These are phyloP conservation scores for Metaphire vulgaris DNA, from an alignment of 1,140 invertebrate species.

Conservation along the genomic window DNA sequence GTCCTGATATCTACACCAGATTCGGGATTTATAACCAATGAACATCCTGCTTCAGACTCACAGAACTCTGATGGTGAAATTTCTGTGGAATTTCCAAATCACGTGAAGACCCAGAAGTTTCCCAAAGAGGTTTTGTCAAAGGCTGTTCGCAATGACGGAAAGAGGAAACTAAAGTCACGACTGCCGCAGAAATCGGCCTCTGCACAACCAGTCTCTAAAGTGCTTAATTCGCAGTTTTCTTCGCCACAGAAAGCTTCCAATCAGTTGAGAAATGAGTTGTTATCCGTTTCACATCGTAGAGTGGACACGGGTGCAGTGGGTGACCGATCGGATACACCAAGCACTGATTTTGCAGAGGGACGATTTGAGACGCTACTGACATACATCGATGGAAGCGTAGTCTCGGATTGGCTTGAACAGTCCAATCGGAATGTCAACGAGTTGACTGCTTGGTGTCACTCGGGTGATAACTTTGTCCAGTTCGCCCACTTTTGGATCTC, in stretches of 20 bases:
- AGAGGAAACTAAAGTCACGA: background rate
- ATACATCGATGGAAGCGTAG: constrained; percentile 49
- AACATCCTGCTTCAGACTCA: constrained; percentile 27
- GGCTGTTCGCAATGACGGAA: background rate
- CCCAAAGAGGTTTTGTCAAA: constrained; percentile 12
- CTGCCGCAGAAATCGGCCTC: background rate
- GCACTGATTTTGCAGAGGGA: constrained; percentile 16
- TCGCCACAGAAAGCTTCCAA: background rate
- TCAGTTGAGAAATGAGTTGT: background rate
- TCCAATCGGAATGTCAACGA: constrained; percentile 42
- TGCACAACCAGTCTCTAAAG: background rate
- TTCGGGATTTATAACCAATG: constrained; percentile 45
- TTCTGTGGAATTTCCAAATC: constrained; percentile 16
- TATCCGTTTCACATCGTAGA: background rate
- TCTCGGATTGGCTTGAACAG: constrained; percentile 45
- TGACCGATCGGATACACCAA: constrained; percentile 1
- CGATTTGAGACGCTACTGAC: constrained; percentile 43
- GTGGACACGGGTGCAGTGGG: constrained; percentile 20
- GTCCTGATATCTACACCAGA: constrained; percentile 35
- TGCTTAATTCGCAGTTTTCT: background rate
- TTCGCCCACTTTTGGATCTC: constrained; percentile 52
- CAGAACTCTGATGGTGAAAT: constrained; percentile 27
- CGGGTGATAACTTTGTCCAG: constrained; percentile 45
- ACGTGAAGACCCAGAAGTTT: no score
- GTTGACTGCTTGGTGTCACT: constrained; percentile 38